Percentiles rank a stretch among this genome's conserved stretches.
phyloP scores from a whole-genome alignment of 1,140 invertebrate species.

The Holotrichia oblita region DNA sequence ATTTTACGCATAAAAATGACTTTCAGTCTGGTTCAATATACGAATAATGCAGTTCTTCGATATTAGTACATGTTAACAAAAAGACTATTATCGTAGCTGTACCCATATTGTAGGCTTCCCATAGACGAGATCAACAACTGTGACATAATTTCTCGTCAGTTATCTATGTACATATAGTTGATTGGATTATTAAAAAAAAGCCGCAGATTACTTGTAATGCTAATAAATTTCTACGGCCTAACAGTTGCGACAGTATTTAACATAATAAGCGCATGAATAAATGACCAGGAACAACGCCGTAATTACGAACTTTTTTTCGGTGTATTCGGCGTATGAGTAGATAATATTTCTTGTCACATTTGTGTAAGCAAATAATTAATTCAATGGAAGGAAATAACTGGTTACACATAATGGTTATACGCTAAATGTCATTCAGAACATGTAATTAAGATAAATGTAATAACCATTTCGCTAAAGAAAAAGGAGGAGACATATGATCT shows the following conservation, averaged over 20 bases:
- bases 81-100: no score
- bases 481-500: background rate
- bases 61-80: no score
- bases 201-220: no score
- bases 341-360: conserved; percentile 26
- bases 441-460: conserved; percentile 24
- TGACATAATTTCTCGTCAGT: no score
- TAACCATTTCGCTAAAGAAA: background rate
- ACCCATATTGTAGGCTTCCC: no score
- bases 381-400: background rate
- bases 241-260: background rate
- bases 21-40: no score
- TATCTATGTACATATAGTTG: no score
- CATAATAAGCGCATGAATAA: conserved; percentile 19
- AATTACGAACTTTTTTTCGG: conserved; percentile 3
- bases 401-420: background rate
- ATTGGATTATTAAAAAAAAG: no score
- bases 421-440: conserved; percentile 25
- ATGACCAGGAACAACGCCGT: background rate
- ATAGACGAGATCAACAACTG: no score
- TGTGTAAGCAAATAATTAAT: conserved; percentile 21
- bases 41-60: no score
- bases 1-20: no score
- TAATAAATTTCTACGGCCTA: no score
- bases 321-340: conserved; percentile 7